Evolutionary conservation across 1,140 invertebrate genomes (phyloP), one percentile per base, ranked within the genome.

Genomic region (Drosophila repleta): DNA sequence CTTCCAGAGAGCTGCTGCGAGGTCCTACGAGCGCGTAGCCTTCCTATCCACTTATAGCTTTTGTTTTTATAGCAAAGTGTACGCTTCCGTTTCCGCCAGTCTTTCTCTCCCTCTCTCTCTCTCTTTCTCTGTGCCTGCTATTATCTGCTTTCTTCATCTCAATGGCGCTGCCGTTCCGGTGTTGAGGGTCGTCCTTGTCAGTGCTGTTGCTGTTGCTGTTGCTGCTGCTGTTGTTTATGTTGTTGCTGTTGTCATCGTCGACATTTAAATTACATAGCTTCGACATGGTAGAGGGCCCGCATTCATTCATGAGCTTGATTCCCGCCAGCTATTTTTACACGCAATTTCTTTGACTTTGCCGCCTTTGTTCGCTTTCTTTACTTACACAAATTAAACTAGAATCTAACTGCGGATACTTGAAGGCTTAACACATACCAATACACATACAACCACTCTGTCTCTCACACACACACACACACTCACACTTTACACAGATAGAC

Each of bases 341-440:
- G 52, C 68, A 66, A 80, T 74, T 73, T 55, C 63, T 49, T 72
- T 21, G 49, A 68, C 24, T 51, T 39, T 41, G 61, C 35, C 35
- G 26, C 49, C 17, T 46, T 53, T 35, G 45, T 48, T 24, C 49
- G 58, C 20, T 35, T 29, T 21, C 39, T 43, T 78, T 52, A 85
- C 77, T 84, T 85, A 76, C 49, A 51, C 69, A 84, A 84, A 85
- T 87, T 85, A 63, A 87, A 85, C 68, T 63, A 49, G 39, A 48
- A 52, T 62, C 77, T 35, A 52, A 60, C 65, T 52, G 43, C 55
- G 67, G 45, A 73, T 67, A 24, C 56, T 51, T 64, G 51, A 56
- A 69, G 51, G 32, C 7, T 55, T 37, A 52, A 29, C 24, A 20
- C 39, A 41, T 35, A 58, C 20, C 29, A 49, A 1, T 11, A 13